Evolutionary conservation across 2,113 vertebrate genomes (phyloP), one percentile per base, ranked within the genome.

Genomic region (Cynoglossus semilaevis): DNA sequence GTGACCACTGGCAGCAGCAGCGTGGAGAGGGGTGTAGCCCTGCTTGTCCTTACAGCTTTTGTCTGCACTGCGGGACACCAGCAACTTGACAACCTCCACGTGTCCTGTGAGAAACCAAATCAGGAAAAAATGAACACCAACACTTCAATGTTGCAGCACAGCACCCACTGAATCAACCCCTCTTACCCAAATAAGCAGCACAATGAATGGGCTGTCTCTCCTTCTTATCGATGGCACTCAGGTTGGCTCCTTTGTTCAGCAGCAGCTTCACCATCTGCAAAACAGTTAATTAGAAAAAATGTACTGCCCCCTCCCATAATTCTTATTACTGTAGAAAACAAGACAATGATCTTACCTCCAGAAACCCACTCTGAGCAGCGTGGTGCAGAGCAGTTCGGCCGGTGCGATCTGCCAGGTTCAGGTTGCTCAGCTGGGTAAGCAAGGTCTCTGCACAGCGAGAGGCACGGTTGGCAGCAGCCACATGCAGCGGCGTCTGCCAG

Each of bases 381-480:
- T 99, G 96, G 89, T 99, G 96, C 87, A 99, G 86, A 29, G 96
- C 94, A 1, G 95, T 98, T 70, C 96, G 91, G 55, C 96, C 95
- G 0, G 92, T 94, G 74, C 94, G 92, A 72, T 99, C 96, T 0
- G 93, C 92, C 58, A 94, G 92, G 15, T 99, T 96, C 73, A 97
- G 85, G 63, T 92, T 94, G 91, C 93, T 96, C 77, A 95, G 83
- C 66, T 94, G 88, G 12, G 92, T 91, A 43, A 96, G 69, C 76
- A 99, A 90, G 44, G 92, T 85, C 88, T 98, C 95, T 35, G 94
- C 94, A 14, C 97, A 97, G 77, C 94, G 93, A n/a, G 91, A 91
- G 77, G 93, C 94, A 18, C 94, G 88, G 89, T 96, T 98, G 88
- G 96, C 94, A 1, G 96, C 92, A 0, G 97, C 96, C 59, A 98